Percentiles rank a stretch among this genome's conserved stretches.
Evolutionary conservation across 2,888 invertebrate genomes (phyloP).

Genomic region (Mythimna albipuncta): DNA sequence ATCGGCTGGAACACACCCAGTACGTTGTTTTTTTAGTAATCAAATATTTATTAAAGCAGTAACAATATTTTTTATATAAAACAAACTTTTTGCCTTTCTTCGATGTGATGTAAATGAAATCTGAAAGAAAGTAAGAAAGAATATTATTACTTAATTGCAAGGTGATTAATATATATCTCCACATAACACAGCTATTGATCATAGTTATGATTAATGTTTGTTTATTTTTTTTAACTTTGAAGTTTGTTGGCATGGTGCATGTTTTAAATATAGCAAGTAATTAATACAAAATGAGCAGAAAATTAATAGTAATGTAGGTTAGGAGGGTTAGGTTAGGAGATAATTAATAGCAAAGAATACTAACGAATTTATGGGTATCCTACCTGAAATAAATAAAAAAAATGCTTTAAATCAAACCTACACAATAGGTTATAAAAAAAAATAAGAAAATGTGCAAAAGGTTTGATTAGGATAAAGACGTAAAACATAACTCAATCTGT

Average conservation of each 20-base stretch:
- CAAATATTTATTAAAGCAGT: constrained; percentile 14
- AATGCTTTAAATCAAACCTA: neutral
- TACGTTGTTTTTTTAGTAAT: constrained; percentile 1
- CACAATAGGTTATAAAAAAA: neutral
- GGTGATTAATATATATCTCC: neutral
- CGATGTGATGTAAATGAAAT: constrained; percentile 31
- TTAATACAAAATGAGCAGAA: too few species aligned
- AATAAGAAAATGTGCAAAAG: neutral
- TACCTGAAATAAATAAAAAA: neutral
- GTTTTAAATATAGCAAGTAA: too few species aligned
- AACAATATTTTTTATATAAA: constrained; percentile 26
- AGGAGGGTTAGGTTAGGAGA: too few species aligned
- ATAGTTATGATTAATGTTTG: too few species aligned
- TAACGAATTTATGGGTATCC: too few species aligned
- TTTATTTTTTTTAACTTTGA: too few species aligned
- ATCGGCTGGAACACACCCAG: constrained; percentile 20
- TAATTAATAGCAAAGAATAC: too few species aligned
- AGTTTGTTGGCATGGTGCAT: too few species aligned
- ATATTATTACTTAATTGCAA: neutral
- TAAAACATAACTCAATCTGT: neutral
- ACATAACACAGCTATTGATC: neutral
- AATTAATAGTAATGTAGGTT: too few species aligned
- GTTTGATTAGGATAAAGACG: neutral
- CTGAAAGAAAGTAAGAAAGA: constrained; percentile 28
- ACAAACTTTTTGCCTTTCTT: constrained; percentile 25